Evolutionary conservation across 2,888 invertebrate species (phyloP), one percentile per base, ranked within the genome.

Genomic region (Acrocera orbiculus): DNA sequence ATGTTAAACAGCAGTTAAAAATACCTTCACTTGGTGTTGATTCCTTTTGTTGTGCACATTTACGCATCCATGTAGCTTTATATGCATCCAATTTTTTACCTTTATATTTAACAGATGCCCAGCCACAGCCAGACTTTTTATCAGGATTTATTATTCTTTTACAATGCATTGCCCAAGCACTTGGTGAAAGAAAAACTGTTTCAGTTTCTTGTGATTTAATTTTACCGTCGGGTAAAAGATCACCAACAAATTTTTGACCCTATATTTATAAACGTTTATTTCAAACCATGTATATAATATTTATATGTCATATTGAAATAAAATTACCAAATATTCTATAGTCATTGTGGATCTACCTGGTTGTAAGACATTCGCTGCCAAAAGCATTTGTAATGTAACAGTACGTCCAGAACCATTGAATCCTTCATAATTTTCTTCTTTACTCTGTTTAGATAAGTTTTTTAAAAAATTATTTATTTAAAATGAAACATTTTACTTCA

Each of bases 131-230:
- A 24, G 86, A 86, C 49, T 86, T 81, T 56, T 87, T 87, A 41
- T 82, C 81, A 1, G 89, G 87, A 58, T 89, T 87, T 32, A 89
- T 82, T 36, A 86, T 80, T 43, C 83, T 70, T 54, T 89, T 89
- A 51, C 89, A 89, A 51, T 86, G 81, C 54, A 85, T 81, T 1
- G 87, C 89, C 89, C 89, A 90, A 3, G 89, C 85, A 47, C 85
- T 86, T 3, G 89, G 89, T 2, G 87, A 85, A 40, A 80, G 74
- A 55, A 86, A 90, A 47, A 83, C 70, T 40, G 83, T 78, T 53
- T 81, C 80, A 23, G 85, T 83, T 58, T 87, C 87, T 58, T 81
- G 80, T 11, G 83, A 83, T 56, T 77, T 75, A 36, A 90, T 89
- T 66, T 83, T 83, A 10, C 89, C 89, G 66, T 81, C 83, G 24